Base-by-base conservation (phyloP, 2,888 invertebrate genomes). In the Noctua janthe region DNA sequence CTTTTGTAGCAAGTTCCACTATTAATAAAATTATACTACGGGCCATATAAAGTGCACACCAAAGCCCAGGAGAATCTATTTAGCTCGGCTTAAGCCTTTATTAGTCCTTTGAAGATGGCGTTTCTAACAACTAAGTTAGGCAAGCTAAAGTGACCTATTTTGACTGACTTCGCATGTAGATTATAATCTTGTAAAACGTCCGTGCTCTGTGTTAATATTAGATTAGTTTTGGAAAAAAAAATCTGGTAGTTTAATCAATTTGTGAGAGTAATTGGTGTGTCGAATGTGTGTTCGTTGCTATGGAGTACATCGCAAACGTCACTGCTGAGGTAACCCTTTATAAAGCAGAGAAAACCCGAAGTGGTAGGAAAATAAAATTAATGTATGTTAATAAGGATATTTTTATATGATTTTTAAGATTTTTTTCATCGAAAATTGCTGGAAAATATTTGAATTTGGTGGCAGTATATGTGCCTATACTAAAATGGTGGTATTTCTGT, bases 1-100 rank as follows among this genome's bases (percentile, higher is more conserved):
- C n/a, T 11, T 39, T 39, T 20, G 49, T 39, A 62, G 4, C 15
- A 51, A 64, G 29, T 5, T 5, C 8, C 6, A 6, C 51, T 62
- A 64, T 47, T 51, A 78, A 78, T 78, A 78, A 75, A 35, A 73
- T 78, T 76, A 84, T 56, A 74, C 78, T 81, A 67, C 8, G 62
- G 43, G 10, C 35, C 70, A 81, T 51, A 35, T 76, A 71, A 74
- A 84, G 77, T 51, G 74, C 80, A 78, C 62, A 20, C 8, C 17
- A 43, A 71, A 23, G 64, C 64, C 35, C 43, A n/a, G n/a, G 67
- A 62, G 54, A 56, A 76, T 73, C n/a, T 54, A 62, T 72, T 64
- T 56, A 74, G 56, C 62, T 47, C 56, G 2, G 39, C 23, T 64
- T n/a, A 54, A 72, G 67, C 20, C 23, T 66, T 39, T 74, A 74